Evolutionary conservation across 2,797 vertebrate genomes (phyloP).

Genomic region (Poecilia wingei): DNA sequence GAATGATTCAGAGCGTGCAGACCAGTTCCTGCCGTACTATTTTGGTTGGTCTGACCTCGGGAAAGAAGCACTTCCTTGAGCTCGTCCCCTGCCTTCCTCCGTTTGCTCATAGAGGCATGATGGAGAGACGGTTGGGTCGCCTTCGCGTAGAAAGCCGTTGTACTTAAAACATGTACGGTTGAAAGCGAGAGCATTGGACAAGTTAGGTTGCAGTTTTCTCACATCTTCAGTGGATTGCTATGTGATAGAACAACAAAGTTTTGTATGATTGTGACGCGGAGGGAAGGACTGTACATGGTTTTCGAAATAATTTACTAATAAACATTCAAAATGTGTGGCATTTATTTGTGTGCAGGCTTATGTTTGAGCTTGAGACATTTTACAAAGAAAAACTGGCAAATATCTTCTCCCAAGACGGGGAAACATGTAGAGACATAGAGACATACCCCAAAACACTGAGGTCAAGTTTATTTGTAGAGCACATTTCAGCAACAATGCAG

Average conservation of each 20-base stretch:
- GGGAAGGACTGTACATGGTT: background rate
- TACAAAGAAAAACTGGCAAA: background rate
- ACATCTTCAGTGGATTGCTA: background rate
- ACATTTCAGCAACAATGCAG: too few relatives aligned
- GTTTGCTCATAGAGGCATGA: conserved; percentile 23
- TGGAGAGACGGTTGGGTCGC: conserved; percentile 19
- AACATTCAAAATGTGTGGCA: background rate
- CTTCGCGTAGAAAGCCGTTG: background rate
- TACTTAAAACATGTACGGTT: background rate
- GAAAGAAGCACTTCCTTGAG: conserved; percentile 60
- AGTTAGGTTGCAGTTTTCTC: background rate
- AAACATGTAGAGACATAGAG: background rate
- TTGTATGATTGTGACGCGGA: background rate
- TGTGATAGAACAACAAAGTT: background rate
- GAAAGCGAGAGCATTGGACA: conserved; percentile 5
- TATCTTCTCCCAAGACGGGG: background rate
- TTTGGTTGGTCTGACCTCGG: conserved; percentile 59
- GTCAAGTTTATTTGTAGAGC: background rate
- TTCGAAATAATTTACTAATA: background rate
- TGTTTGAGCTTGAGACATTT: background rate
- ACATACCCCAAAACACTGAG: background rate
- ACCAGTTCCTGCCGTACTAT: conserved; percentile 70
- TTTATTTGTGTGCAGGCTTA: background rate
- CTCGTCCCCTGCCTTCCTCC: conserved; percentile 20
- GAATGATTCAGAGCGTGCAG: conserved; percentile 54